phyloP scores from a whole-genome alignment of 2,797 vertebrate species.

The Pangasius djambal region DNA sequence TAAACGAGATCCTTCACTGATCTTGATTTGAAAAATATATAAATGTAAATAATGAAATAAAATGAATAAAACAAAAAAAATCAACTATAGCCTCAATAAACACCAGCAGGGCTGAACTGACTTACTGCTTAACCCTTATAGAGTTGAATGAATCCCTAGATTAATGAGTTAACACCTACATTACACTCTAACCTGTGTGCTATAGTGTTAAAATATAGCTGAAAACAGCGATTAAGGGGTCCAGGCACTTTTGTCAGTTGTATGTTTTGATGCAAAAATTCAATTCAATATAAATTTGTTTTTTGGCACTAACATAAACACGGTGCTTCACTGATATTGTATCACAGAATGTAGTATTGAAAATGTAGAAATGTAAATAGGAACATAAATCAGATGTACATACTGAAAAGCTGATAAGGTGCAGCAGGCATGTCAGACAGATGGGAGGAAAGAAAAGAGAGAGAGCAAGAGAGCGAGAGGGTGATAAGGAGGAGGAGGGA shows the following conservation, averaged over 20 bases:
- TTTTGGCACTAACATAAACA: background rate
- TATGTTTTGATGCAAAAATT: background rate
- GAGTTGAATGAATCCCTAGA: background rate
- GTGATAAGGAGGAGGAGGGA: background rate
- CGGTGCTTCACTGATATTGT: background rate
- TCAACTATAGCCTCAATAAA: background rate
- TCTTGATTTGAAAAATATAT: background rate
- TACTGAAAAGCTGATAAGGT: background rate
- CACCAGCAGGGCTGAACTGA: background rate
- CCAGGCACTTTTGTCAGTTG: background rate
- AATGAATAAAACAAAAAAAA: background rate
- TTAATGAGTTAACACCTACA: background rate
- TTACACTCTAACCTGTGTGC: no score
- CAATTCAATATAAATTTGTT: background rate
- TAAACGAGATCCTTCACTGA: background rate
- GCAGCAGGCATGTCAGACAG: background rate
- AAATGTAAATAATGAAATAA: background rate
- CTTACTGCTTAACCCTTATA: background rate
- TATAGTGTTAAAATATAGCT: background rate
- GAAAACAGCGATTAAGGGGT: background rate
- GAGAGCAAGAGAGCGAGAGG: slow-evolving; percentile 2
- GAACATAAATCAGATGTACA: background rate
- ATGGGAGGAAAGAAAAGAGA: background rate
- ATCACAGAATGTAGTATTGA: background rate
- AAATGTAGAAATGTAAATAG: background rate